A percentile compares a stretch with the other conserved stretches of the same genome.
Evolutionary conservation across 1,140 invertebrate genomes (phyloP).

Genomic region (Habropoda laboriosa): DNA sequence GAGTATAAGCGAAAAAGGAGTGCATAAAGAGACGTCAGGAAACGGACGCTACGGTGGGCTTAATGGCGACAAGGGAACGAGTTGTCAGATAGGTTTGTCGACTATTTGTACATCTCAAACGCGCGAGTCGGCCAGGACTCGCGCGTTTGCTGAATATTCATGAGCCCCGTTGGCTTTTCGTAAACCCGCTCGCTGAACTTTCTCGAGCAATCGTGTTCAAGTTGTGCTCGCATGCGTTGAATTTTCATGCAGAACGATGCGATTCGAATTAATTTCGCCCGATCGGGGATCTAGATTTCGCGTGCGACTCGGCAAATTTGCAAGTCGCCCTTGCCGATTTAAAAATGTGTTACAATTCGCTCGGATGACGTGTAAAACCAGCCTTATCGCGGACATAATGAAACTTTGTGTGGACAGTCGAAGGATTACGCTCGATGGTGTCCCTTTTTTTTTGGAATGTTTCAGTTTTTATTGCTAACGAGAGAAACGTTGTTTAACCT

Average conservation of each 20-base stretch:
- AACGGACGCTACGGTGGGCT: not conserved
- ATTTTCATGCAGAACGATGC: not conserved
- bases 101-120: constrained; percentile 30
- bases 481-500: too few relatives aligned
- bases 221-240: not conserved
- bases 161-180: constrained; percentile 26
- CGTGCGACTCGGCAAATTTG: not conserved
- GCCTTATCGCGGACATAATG: not conserved
- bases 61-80: constrained; percentile 38
- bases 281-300: not conserved
- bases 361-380: not conserved
- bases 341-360: not conserved
- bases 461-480: not conserved
- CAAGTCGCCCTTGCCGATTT: not conserved
- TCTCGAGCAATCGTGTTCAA: constrained; percentile 7
- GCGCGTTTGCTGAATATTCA: constrained; percentile 31
- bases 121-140: not conserved
- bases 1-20: not conserved
- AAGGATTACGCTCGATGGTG: not conserved
- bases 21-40: not conserved
- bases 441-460: too few relatives aligned
- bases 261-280: constrained; percentile 8
- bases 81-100: constrained; percentile 35
- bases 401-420: not conserved
- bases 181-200: constrained; percentile 13